Conservation (phyloP, 64 coral and sea anemone species). For the Platygyra sinensis region DNA sequence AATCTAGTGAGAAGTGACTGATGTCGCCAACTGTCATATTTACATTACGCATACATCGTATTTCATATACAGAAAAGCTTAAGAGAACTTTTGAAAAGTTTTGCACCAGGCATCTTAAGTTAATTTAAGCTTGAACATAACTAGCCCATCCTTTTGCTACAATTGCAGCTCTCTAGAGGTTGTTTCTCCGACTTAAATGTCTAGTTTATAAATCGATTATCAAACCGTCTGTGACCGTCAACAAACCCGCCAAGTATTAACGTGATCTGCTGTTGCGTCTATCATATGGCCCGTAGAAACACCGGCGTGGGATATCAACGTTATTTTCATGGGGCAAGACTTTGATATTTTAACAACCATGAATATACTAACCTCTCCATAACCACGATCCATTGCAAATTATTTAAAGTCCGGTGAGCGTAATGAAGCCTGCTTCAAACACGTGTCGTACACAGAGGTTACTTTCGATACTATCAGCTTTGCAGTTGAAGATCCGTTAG, state of each 20-base stretch:
- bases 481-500: background rate
- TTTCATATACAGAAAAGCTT: background rate
- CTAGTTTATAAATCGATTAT: background rate
- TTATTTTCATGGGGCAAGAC: background rate
- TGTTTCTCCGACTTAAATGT: background rate
- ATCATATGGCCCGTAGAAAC: background rate
- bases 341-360: background rate
- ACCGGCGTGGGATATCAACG: background rate
- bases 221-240: background rate
- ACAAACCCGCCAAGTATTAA: background rate
- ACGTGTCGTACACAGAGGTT: background rate
- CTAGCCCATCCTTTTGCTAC: too few species aligned
- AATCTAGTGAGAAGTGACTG: background rate
- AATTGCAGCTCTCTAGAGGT: background rate
- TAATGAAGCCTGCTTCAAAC: background rate
- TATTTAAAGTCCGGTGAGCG: too few species aligned
- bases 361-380: background rate
- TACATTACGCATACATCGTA: background rate
- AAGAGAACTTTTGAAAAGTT: background rate
- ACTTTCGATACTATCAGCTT: background rate
- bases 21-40: background rate
- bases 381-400: conserved; percentile 1
- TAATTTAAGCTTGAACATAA: too few species aligned
- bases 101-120: background rate
- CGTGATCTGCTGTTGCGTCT: background rate